Evolutionary conservation across 2,888 invertebrate species (phyloP).

Genomic region (Trisateles emortualis): DNA sequence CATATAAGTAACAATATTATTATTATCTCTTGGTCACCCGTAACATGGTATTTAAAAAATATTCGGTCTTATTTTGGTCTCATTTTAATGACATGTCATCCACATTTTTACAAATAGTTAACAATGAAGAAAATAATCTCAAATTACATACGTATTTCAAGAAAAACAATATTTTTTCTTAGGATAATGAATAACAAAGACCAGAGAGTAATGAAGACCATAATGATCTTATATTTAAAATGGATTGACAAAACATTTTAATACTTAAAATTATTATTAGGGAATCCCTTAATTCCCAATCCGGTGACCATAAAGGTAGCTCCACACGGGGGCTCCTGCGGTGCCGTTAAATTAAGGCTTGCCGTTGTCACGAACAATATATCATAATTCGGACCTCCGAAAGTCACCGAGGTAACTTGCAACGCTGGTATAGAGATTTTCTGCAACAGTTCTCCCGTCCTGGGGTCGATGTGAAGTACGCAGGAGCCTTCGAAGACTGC

Average conservation of each 20-base stretch:
- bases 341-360: constrained; percentile 65
- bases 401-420: constrained; percentile 91
- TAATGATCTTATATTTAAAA: too few species aligned
- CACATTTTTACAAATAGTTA: neutral
- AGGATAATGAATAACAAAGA: too few species aligned
- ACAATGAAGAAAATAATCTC: neutral
- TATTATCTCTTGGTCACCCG: too few species aligned
- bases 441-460: constrained; percentile 83
- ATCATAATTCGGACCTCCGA: constrained; percentile 90
- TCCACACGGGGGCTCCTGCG: constrained; percentile 84
- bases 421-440: constrained; percentile 85
- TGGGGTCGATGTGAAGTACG: constrained; percentile 85
- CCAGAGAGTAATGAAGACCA: too few species aligned
- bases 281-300: constrained; percentile 71
- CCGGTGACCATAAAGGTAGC: constrained; percentile 88
- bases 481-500: constrained; percentile 89
- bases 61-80: too few species aligned
- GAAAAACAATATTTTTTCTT: too few species aligned
- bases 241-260: too few species aligned
- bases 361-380: constrained; percentile 89
- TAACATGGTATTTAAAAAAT: too few species aligned
- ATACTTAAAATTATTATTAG: constrained; percentile 7
- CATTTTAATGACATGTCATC: neutral
- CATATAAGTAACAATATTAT: too few species aligned
- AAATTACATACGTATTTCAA: too few species aligned